Base-by-base conservation (phyloP, 2,797 vertebrate genomes). In the Poecilia wingei region DNA sequence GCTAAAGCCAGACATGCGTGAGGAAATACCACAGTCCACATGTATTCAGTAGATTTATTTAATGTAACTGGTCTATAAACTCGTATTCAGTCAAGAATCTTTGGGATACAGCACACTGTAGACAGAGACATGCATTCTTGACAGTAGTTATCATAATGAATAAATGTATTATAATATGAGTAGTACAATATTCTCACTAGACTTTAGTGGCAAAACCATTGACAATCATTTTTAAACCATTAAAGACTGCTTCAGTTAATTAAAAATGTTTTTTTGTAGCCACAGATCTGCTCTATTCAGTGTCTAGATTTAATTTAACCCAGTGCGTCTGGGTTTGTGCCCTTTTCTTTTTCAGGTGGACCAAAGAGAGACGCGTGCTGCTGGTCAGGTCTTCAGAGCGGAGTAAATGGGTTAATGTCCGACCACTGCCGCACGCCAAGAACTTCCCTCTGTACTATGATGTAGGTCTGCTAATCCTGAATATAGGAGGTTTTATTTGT, bases 1-100 rank as follows among this genome's bases (percentile, higher is more conserved):
- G 96, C 97, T 89, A 99, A 97, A 94, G 97, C 97, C 87, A 95
- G 95, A 55, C 98, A 99, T 91, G 91, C 91, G 98, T 99, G 91
- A 96, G 96, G 31, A 16, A 18, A 10, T 3, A 10, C 61, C 33
- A 20, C 33, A 20, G 33, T 66, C 36, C 9, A 36, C 20, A 68
- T 12, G 13, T 13, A 2, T 41, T 68, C 36, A 68, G 36, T 68
- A 41, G 64, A 68, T 22, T 41, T 41, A 68, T 68, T 68, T 25
- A 25, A 41, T 22, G 1, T 41, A 39, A 25, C 16, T 22, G 64
- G 39, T 20, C 36, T 41, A 4, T 25, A 39, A 39, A 68, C 33
- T 61, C n/a, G 36, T 39, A 39, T 22, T 39, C 3, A 41, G 33
- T 20, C 0, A 41, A 3, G 41, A 70, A 41, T 43, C 25, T 41